phyloP scores from a whole-genome alignment of 2,797 vertebrate species.

The Cacajao melanocephalus region DNA sequence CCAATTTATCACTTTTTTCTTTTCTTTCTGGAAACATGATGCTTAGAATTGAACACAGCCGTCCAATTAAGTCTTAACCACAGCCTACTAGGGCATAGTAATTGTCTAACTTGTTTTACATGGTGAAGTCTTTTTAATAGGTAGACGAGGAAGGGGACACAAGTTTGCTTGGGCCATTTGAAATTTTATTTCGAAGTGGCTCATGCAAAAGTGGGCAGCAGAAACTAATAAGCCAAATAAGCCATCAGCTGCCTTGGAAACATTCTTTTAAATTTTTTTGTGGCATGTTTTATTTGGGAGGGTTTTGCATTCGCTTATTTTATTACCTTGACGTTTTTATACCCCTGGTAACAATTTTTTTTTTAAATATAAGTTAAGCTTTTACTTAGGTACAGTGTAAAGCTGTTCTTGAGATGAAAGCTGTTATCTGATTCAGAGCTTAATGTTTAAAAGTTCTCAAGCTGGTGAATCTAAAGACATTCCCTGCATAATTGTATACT shows the following conservation, averaged over 20 bases:
- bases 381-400: slow-evolving; percentile 79
- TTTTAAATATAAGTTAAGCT: slow-evolving; percentile 71
- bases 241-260: not conserved
- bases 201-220: slow-evolving; percentile 50
- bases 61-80: slow-evolving; percentile 81
- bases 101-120: slow-evolving; percentile 83
- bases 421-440: slow-evolving; percentile 83
- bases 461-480: slow-evolving; percentile 84
- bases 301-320: slow-evolving; percentile 74
- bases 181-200: slow-evolving; percentile 52
- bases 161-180: slow-evolving; percentile 49
- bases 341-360: slow-evolving; percentile 60
- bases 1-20: slow-evolving; percentile 63
- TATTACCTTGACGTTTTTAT: slow-evolving; percentile 80
- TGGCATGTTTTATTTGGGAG: slow-evolving; percentile 69
- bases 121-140: slow-evolving; percentile 77
- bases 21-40: slow-evolving; percentile 78
- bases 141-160: slow-evolving; percentile 58
- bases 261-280: slow-evolving; percentile 72
- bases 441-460: slow-evolving; percentile 85
- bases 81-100: slow-evolving; percentile 77
- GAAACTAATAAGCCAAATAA: slow-evolving; percentile 50
- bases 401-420: slow-evolving; percentile 81
- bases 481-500: slow-evolving; percentile 83
- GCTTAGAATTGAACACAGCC: slow-evolving; percentile 77